phyloP scores from a whole-genome alignment of 2,888 invertebrate genomes.

The Chrysomela aeneicollis region DNA sequence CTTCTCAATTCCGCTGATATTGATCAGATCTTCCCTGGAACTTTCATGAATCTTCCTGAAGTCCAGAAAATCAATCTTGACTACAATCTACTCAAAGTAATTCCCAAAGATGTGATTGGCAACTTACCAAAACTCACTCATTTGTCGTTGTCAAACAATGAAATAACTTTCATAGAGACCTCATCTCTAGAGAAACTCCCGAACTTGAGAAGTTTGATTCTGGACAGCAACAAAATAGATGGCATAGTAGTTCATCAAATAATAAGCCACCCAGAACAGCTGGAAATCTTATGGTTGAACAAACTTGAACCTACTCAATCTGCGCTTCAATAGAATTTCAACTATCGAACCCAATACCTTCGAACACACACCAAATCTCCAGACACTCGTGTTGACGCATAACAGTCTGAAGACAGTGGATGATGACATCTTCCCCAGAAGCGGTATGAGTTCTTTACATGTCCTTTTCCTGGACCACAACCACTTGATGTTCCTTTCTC shows the following conservation, averaged over 20 bases:
- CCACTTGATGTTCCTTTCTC: conserved; percentile 37
- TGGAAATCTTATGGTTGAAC: conserved; percentile 15
- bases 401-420: no score
- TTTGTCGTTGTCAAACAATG: conserved; percentile 33
- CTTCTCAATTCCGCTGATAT: conserved; percentile 24
- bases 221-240: no score
- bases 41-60: no score
- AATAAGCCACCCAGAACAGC: conserved; percentile 6
- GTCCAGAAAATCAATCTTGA: conserved; percentile 26
- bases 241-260: conserved; percentile 7
- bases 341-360: no score
- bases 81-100: conserved; percentile 27
- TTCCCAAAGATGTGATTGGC: conserved; percentile 26
- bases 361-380: no score
- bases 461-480: conserved; percentile 39
- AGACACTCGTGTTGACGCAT: no score
- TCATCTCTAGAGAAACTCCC: no score
- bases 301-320: conserved; percentile 32
- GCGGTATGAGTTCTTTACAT: conserved; percentile 28
- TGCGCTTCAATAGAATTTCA: conserved; percentile 40
- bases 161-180: no score
- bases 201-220: no score
- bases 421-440: conserved; percentile 31
- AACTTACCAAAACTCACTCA: conserved; percentile 24
- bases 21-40: conserved; percentile 23